These are phyloP conservation scores for Galemys pyrenaicus DNA, from an alignment of 2,113 vertebrate species.

Conservation along the genomic window DNA sequence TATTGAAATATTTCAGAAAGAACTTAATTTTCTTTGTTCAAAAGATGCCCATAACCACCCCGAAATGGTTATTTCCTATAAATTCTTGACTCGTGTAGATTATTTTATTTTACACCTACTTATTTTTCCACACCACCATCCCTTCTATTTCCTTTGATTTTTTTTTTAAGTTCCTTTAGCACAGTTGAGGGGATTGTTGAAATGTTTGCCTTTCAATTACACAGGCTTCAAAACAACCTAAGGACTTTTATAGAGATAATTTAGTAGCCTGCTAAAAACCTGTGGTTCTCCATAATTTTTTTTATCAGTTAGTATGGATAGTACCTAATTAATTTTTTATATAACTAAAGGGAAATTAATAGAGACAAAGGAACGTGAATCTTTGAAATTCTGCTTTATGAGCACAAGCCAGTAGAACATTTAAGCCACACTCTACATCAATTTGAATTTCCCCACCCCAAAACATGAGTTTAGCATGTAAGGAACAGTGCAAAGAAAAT, in stretches of 20 bases:
- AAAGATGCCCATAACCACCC: not conserved
- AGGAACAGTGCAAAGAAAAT: not conserved
- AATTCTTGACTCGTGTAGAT: not conserved
- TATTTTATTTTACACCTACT: not conserved
- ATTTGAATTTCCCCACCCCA: not conserved
- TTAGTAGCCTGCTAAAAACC: not conserved
- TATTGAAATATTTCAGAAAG: not conserved
- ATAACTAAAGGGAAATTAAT: not conserved
- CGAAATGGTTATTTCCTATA: not conserved
- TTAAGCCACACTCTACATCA: not conserved
- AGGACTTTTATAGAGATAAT: not conserved
- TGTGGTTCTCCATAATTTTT: not conserved
- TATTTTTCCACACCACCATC: too few species aligned
- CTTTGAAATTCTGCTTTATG: not conserved
- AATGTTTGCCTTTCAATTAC: constrained; percentile 12
- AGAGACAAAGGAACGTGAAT: not conserved
- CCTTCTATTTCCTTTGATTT: too few species aligned
- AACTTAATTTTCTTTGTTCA: not conserved
- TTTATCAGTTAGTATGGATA: not conserved
- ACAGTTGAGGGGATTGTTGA: not conserved
- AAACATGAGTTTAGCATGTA: not conserved
- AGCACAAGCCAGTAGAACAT: not conserved
- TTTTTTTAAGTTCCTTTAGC: not conserved
- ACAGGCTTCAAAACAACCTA: not conserved
- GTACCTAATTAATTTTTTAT: not conserved